phyloP scores from a whole-genome alignment of 1,140 invertebrate genomes.

The Yoshiicerus persimilis region DNA sequence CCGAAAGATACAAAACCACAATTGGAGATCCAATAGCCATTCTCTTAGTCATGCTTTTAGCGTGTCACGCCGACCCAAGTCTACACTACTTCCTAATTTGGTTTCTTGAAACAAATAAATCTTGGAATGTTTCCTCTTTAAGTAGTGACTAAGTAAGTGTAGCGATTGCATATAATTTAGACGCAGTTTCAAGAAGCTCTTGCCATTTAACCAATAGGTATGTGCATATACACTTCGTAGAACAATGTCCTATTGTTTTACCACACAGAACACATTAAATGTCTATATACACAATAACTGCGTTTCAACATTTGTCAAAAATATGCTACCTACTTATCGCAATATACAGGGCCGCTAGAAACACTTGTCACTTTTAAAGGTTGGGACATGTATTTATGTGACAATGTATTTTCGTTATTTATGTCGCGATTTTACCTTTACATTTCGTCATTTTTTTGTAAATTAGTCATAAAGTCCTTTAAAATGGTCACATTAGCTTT shows the following conservation, averaged over 20 bases:
- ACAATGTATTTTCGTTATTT: no score
- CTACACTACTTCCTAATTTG: conserved; percentile 6
- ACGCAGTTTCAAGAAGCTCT: background rate
- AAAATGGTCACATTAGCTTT: no score
- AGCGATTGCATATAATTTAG: background rate
- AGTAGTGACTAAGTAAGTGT: background rate
- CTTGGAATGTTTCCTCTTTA: background rate
- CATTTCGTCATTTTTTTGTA: no score
- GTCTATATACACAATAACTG: no score
- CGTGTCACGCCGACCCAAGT: background rate
- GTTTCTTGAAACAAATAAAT: conserved; percentile 6
- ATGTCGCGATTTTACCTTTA: no score
- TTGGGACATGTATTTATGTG: no score
- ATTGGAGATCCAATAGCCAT: background rate
- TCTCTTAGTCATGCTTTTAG: background rate
- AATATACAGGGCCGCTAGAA: no score
- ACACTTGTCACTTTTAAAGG: no score
- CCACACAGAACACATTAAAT: no score
- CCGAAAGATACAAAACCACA: background rate
- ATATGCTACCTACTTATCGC: no score
- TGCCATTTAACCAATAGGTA: background rate
- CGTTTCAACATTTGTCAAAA: no score
- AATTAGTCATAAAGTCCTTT: no score
- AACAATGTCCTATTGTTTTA: background rate
- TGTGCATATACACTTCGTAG: background rate